Evolutionary conservation across 2,888 invertebrate genomes (phyloP), one percentile per base, ranked within the genome.

Genomic region (Troides oblongomaculatus): DNA sequence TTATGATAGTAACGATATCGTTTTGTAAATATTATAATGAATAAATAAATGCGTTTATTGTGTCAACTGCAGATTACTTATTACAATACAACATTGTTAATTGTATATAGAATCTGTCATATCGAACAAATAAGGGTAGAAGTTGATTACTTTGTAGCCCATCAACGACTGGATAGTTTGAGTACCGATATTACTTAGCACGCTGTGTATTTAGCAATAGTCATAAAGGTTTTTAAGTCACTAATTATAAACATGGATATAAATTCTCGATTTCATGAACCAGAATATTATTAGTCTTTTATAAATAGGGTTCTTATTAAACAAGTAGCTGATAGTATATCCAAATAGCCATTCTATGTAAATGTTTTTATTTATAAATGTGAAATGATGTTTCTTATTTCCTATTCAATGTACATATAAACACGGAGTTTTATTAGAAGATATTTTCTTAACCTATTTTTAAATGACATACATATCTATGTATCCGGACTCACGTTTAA

Each of bases 21-120:
- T 59, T 57, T 50, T 30, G 62, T 68, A 50, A 67, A 68, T 68
- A 60, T n/a, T 57, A 30, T 67, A 62, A 57, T 61, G 66, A 46
- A 58, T 21, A 63, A 64, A 64, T 59, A 64, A 67, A 50, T n/a
- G 36, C 43, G 30, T 68, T 58, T 18, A 64, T 36, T 18, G 30
- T 64, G 59, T 23, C 14, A 62, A 25, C 21, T 46, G 64, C 17
- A 58, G 8, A n/a, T 39, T 66, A 30, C 30, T 62, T 66, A 53
- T 67, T 67, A 61, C 21, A 39, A 23, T 23, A 58, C 23, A 23
- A 58, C 25, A 23, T 17, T 62, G 14, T 62, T 39, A 62, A 62
- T n/a, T 21, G 23, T 17, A 62, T 23, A 25, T 8, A 62, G 50
- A 14, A 21, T 62, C 14, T 62, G 43, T 50, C 50, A 46, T 25